A percentile compares a stretch with the other conserved stretches of the same genome.
phyloP scores from a whole-genome alignment of 2,888 invertebrate genomes.

The Papilio elwesi region DNA sequence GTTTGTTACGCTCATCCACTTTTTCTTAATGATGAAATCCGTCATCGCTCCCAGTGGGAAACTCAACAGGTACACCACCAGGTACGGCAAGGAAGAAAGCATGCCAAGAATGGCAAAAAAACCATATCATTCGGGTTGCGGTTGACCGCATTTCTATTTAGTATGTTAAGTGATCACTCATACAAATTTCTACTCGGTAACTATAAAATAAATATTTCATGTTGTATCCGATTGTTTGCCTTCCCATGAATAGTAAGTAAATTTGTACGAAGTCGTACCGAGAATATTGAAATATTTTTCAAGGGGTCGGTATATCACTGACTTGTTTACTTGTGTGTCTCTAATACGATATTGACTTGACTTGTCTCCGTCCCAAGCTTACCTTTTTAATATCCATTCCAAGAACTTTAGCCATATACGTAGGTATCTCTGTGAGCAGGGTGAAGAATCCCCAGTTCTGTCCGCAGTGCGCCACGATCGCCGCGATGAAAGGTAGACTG shows the following conservation, averaged over 20 bases:
- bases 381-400: slow-evolving; percentile 84
- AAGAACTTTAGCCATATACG: slow-evolving; percentile 86
- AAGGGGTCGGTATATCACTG: too few species aligned
- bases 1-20: slow-evolving; percentile 77
- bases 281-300: too few species aligned
- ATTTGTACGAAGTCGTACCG: too few species aligned
- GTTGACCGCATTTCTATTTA: too few species aligned
- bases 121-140: too few species aligned
- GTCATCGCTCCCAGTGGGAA: slow-evolving; percentile 88
- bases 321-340: too few species aligned
- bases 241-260: too few species aligned
- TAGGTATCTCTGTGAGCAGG: slow-evolving; percentile 88
- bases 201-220: too few species aligned
- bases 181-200: too few species aligned
- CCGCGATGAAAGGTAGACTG: slow-evolving; percentile 86
- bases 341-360: neutral
- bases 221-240: too few species aligned
- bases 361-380: slow-evolving; percentile 42
- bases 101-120: too few species aligned
- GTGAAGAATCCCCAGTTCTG: slow-evolving; percentile 91
- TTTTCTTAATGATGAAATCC: slow-evolving; percentile 83
- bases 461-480: slow-evolving; percentile 85
- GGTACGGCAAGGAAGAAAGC: slow-evolving; percentile 88
- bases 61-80: slow-evolving; percentile 88
- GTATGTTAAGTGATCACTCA: too few species aligned